Evolutionary conservation across 2,797 vertebrate genomes (phyloP).

Genomic region (Columba guinea): DNA sequence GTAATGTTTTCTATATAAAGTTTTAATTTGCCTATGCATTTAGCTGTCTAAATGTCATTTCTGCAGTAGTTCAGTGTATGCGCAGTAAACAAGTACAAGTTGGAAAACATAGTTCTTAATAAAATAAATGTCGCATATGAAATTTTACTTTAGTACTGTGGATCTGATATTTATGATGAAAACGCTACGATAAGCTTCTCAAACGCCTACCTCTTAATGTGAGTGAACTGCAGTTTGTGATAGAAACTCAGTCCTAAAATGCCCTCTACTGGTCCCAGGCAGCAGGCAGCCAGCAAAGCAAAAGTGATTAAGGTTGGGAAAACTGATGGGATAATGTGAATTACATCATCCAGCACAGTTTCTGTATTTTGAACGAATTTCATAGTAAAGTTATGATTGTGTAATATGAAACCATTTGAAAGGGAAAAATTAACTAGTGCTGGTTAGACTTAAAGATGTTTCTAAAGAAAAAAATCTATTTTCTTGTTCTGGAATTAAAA

Average conservation of each 20-base stretch:
- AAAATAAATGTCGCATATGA: slow-evolving; percentile 6
- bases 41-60: slow-evolving; percentile 24
- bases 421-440: neutral
- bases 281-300: neutral
- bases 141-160: slow-evolving; percentile 28
- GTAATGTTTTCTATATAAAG: neutral
- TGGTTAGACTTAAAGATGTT: neutral
- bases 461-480: neutral
- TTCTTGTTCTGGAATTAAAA: neutral
- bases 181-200: neutral
- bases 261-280: slow-evolving; percentile 72
- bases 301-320: neutral
- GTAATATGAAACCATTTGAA: neutral
- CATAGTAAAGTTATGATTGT: neutral
- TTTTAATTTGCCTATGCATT: neutral
- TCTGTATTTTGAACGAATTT: neutral
- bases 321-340: neutral
- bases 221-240: neutral
- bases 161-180: neutral
- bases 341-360: neutral
- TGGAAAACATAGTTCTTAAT: slow-evolving; percentile 55
- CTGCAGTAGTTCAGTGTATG: neutral
- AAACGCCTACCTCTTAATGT: neutral
- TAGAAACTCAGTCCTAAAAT: slow-evolving; percentile 37
- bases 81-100: neutral